Evolutionary conservation across 1,140 invertebrate genomes (phyloP), one percentile per base, ranked within the genome.

Genomic region (Leptopilina clavipes): DNA sequence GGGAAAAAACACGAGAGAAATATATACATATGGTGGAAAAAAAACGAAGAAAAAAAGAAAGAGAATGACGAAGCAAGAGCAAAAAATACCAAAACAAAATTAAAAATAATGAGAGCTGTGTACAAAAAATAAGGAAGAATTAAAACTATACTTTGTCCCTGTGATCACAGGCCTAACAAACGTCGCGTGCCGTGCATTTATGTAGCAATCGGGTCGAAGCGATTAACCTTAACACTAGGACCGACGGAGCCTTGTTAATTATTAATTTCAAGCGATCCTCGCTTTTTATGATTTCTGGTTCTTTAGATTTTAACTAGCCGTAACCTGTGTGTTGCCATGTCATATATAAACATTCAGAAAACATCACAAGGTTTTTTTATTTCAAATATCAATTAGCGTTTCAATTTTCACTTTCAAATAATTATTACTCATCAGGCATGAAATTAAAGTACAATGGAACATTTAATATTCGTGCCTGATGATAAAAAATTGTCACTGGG

Each of bases 151-250:
- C 37, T 71, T 77, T 81, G 48, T 56, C 52, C 54, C 25, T 73
- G 44, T 40, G 76, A 56, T 71, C 76, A 75, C 70, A 31, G 54
- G 25, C 74, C 72, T 83, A 84, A 85, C 81, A 79, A 85, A 85
- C 80, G 83, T 84, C 83, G 82, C 84, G 84, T 85, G 84, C 81
- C 82, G 72, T 65, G 76, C 59, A 65, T 65, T 65, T 65, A n/a
- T 65, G 22, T 65, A 31, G 59, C 59, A 31, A 65, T 19, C 59
- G 59, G 59, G 59, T 65, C 59, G 22, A 65, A 65, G n/a, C 22
- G 59, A 65, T 65, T 65, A 65, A 65, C 59, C 59, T 65, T 65
- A 65, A 65, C 59, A 65, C 59, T 65, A 65, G 59, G 59, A 65
- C 59, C 59, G 59, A 65, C 59, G 59, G 59, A 65, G 59, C 59